A percentile compares a stretch with the other conserved stretches of the same genome.
These are phyloP conservation scores for Brienomyrus brachyistius DNA, from an alignment of 2,113 vertebrate species.

Conservation along the genomic window DNA sequence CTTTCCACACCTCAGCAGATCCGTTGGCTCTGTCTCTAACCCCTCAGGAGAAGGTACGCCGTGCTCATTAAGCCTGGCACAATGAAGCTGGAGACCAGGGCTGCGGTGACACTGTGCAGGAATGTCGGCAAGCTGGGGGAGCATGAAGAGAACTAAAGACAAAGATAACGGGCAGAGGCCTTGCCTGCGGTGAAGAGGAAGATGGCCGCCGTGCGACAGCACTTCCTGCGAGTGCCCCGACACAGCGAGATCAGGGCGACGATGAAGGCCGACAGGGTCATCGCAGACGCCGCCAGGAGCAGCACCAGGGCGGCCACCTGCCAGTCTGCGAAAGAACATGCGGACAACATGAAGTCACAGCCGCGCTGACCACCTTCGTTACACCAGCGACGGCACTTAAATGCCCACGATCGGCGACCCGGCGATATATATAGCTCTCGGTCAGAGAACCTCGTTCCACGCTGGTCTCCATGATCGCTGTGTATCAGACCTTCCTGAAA, in stretches of 20 bases:
- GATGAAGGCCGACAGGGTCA: conserved; percentile 61
- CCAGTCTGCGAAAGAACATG: conserved; percentile 60
- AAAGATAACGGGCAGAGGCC: neutral
- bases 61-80: neutral
- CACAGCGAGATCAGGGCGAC: conserved; percentile 59
- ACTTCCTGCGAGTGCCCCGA: conserved; percentile 57
- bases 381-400: neutral
- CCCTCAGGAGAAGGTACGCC: neutral
- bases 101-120: neutral
- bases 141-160: neutral
- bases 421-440: neutral
- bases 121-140: neutral
- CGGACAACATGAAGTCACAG: neutral
- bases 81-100: neutral
- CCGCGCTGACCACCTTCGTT: neutral
- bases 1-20: neutral
- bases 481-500: neutral
- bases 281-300: conserved; percentile 54
- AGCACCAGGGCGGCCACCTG: conserved; percentile 69
- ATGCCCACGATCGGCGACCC: neutral
- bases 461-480: neutral
- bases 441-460: neutral
- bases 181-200: conserved; percentile 70
- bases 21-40: neutral
- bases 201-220: conserved; percentile 60